phyloP scores from a whole-genome alignment of 2,113 vertebrate genomes.

The Kryptolebias marmoratus region DNA sequence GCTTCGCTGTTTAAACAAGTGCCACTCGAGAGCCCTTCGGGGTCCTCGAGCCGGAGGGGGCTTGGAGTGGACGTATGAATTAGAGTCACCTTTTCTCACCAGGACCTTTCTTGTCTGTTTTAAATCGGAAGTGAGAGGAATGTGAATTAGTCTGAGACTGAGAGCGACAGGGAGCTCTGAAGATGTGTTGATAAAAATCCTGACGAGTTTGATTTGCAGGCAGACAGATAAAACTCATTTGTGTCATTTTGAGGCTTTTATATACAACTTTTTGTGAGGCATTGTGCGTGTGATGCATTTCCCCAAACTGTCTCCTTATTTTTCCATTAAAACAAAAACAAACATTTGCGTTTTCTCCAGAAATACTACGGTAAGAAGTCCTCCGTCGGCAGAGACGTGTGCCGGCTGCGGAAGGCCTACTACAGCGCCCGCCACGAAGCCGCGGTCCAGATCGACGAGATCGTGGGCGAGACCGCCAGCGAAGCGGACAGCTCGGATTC shows the following conservation, averaged over 20 bases:
- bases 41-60: slow-evolving; percentile 40
- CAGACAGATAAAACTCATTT: too few species aligned
- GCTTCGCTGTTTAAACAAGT: slow-evolving; percentile 62
- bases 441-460: slow-evolving; percentile 94
- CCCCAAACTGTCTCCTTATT: not conserved
- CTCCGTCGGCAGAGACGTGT: slow-evolving; percentile 89
- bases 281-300: slow-evolving; percentile 7
- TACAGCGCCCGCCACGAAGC: slow-evolving; percentile 95
- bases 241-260: not conserved
- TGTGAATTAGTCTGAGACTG: slow-evolving; percentile 30
- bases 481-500: slow-evolving; percentile 98
- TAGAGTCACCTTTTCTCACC: slow-evolving; percentile 38
- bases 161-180: slow-evolving; percentile 1
- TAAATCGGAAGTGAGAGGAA: slow-evolving; percentile 19
- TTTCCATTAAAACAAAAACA: not conserved
- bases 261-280: slow-evolving; percentile 7
- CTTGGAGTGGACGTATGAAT: slow-evolving; percentile 64
- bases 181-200: not conserved
- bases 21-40: slow-evolving; percentile 65
- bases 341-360: slow-evolving; percentile 68
- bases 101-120: slow-evolving; percentile 14
- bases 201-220: too few species aligned
- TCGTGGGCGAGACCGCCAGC: slow-evolving; percentile 94
- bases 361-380: slow-evolving; percentile 98
- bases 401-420: slow-evolving; percentile 93